Conservation (phyloP, 53 echinoderm and acorn worm species). For the Astropecten irregularis region DNA sequence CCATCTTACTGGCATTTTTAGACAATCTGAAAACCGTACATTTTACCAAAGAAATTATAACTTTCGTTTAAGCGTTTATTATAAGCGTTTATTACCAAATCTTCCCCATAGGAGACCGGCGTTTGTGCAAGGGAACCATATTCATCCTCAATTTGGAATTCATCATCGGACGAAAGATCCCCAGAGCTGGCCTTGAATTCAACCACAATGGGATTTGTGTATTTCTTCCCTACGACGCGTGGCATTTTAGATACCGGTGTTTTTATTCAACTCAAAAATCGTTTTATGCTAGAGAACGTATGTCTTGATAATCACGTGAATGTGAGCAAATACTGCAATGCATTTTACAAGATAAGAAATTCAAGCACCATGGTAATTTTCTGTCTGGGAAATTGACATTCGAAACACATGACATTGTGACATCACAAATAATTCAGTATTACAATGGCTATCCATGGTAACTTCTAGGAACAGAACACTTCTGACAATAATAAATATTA, state of each 20-base stretch:
- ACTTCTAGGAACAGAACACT: too few relatives aligned
- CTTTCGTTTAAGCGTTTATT: too few relatives aligned
- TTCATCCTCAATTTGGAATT: slow-evolving; percentile 95
- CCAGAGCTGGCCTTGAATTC: slow-evolving; percentile 65
- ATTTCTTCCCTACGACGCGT: slow-evolving; percentile 15
- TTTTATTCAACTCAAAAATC: neutral
- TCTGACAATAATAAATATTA: too few relatives aligned
- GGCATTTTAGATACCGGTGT: neutral
- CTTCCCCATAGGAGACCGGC: slow-evolving; percentile 54
- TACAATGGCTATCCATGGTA: too few relatives aligned
- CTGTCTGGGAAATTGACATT: neutral
- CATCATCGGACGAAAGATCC: slow-evolving; percentile 68
- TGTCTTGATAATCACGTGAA: too few relatives aligned
- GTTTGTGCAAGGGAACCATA: slow-evolving; percentile 69
- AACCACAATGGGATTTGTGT: neutral
- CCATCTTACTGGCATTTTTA: too few relatives aligned
- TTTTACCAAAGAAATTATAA: too few relatives aligned
- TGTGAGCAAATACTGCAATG: too few relatives aligned
- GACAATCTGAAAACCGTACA: too few relatives aligned
- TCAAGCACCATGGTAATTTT: neutral
- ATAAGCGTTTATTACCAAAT: slow-evolving; percentile 56
- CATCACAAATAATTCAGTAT: neutral
- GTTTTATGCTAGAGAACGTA: neutral
- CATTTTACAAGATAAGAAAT: neutral
- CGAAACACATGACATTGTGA: neutral